Evolutionary conservation across 2,113 vertebrate species (phyloP).

Genomic region (Malurus alboscapulatus): DNA sequence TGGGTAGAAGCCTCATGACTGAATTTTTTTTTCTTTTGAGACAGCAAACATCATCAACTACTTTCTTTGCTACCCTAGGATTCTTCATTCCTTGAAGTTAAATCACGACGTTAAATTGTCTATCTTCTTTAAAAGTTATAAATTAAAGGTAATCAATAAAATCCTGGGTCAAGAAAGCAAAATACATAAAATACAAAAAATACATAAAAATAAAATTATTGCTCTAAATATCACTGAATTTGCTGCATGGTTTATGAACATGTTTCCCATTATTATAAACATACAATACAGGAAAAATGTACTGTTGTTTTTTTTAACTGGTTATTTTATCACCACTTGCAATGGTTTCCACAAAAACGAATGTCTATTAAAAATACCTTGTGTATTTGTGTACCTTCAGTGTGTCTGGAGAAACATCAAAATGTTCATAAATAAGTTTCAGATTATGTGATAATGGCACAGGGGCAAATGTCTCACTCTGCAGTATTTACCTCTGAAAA

Average conservation of each 20-base stretch:
- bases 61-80: not conserved
- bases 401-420: not conserved
- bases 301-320: not conserved
- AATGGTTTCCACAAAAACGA: not conserved
- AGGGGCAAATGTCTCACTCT: not conserved
- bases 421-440: not conserved
- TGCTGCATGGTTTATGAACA: not conserved
- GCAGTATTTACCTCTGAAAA: not conserved
- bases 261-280: not conserved
- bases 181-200: not conserved
- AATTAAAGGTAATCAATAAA: not conserved
- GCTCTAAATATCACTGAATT: not conserved
- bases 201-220: not conserved
- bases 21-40: not conserved
- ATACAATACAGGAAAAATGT: not conserved
- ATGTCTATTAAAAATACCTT: not conserved
- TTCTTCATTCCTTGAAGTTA: not conserved
- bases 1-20: not conserved
- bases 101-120: not conserved
- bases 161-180: not conserved
- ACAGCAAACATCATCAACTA: not conserved
- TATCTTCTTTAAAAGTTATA: not conserved
- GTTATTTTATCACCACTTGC: not conserved
- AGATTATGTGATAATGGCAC: not conserved
- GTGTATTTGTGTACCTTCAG: not conserved